Evolutionary conservation across 2,888 invertebrate species (phyloP), one percentile per base, ranked within the genome.

Genomic region (Elegia similella): DNA sequence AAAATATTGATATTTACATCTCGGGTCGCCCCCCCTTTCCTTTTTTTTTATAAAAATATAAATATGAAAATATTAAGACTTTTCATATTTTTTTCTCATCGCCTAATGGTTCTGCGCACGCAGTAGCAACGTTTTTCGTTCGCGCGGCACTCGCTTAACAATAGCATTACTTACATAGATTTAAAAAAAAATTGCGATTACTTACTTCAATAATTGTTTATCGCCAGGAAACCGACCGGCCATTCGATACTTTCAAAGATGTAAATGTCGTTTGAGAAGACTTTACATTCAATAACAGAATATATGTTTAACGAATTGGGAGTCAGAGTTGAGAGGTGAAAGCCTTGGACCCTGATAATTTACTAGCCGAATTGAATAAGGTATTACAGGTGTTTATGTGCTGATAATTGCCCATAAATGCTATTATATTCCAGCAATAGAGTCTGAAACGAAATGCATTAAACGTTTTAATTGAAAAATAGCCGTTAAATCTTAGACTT

Each of bases 271-370:
- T 7, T 34, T 16, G 16, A 50, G 50, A 32, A 50, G 34, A 50
- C 34, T 34, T 50, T 34, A 32, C 50, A 50, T 12, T 50, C 34
- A 50, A 50, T 34, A 34, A 13, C 12, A 50, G 38, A 47, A 47
- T 50, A 50, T 38, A 34, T 34, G 16, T 50, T 16, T 16, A 34
- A 12, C 16, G 10, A 34, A 50, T 50, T 13, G n/a, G 17, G 50
- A 34, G 50, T 50, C 34, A 50, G 34, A 50, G 34, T 34, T 50
- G 34, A 34, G 34, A n/a, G 50, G 50, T 50, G 34, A 50, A 50
- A 23, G n/a, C 23, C 46, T 38, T 10, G 32, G 16, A 48, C 50
- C 50, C 12, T 6, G 50, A 10, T 38, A 50, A 38, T 50, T 50
- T 38, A 50, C 50, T 7, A 17, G 38, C 34, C 50, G 8, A 50